These are phyloP conservation scores for Oeneis ivallda DNA, from an alignment of 2,888 invertebrate species.

Conservation along the genomic window DNA sequence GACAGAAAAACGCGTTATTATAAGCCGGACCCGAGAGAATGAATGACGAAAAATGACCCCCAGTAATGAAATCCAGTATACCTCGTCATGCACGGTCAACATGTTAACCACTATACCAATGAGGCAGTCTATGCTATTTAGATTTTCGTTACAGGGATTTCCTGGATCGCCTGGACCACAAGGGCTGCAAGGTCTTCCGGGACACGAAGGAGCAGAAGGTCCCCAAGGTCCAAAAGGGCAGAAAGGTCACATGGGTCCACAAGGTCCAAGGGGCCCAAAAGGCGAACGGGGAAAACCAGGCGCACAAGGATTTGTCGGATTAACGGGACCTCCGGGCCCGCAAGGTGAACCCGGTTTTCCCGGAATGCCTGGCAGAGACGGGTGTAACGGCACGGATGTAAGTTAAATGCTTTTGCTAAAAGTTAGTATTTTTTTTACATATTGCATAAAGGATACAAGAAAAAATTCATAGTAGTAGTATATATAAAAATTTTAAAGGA, in stretches of 20 bases:
- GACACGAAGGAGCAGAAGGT: constrained; percentile 92
- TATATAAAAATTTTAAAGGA: too few species aligned
- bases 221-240: constrained; percentile 93
- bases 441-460: too few species aligned
- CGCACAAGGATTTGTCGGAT: constrained; percentile 90
- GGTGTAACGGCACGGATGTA: constrained; percentile 98
- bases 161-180: constrained; percentile 87
- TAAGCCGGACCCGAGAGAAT: too few species aligned
- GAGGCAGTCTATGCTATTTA: too few species aligned
- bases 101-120: too few species aligned
- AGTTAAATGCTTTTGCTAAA: constrained; percentile 51
- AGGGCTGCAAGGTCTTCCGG: constrained; percentile 88
- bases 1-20: too few species aligned
- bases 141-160: constrained; percentile 37
- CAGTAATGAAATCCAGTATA: too few species aligned
- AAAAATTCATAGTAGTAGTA: too few species aligned
- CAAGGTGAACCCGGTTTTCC: constrained; percentile 86
- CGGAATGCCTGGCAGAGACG: constrained; percentile 94
- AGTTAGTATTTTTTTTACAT: too few species aligned
- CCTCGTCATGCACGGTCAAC: too few species aligned
- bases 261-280: constrained; percentile 90
- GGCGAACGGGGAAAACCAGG: constrained; percentile 94
- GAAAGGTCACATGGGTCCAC: constrained; percentile 92
- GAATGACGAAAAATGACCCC: too few species aligned
- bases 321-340: constrained; percentile 79